Conservation (phyloP, 2,797 vertebrate genomes). For the Sebastes vulpes region DNA sequence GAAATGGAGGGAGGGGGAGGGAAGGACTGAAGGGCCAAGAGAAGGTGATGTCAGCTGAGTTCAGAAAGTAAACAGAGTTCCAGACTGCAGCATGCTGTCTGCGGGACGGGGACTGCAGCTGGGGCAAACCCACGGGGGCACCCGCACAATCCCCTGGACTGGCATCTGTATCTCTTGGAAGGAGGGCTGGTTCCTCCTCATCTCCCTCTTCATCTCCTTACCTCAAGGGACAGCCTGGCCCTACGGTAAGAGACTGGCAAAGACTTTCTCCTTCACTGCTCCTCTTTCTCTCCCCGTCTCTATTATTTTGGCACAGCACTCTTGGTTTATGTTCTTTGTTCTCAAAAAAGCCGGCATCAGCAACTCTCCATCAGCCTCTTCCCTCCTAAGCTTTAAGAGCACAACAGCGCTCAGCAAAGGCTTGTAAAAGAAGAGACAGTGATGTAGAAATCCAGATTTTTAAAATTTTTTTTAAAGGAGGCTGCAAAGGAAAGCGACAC, state of each 20-base stretch:
- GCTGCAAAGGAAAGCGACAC: constrained; percentile 30
- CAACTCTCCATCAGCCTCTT: constrained; percentile 57
- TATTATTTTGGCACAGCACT: constrained; percentile 24
- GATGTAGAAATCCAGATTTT: constrained; percentile 29
- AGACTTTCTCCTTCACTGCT: constrained; percentile 25
- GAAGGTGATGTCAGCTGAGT: constrained; percentile 89
- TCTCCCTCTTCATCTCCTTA: constrained; percentile 71
- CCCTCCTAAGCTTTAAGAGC: constrained; percentile 23
- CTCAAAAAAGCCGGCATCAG: constrained; percentile 75
- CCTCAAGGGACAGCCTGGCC: constrained; percentile 81
- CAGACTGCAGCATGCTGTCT: constrained; percentile 88
- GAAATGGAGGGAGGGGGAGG: constrained; percentile 65
- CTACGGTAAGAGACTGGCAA: constrained; percentile 79
- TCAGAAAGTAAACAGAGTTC: constrained; percentile 90
- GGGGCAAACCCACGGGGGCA: constrained; percentile 69
- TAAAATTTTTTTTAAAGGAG: not conserved
- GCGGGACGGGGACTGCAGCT: constrained; percentile 69
- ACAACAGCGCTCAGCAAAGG: constrained; percentile 6
- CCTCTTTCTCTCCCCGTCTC: constrained; percentile 16
- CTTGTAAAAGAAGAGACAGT: constrained; percentile 43
- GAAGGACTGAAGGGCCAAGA: constrained; percentile 67
- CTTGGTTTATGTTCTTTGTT: constrained; percentile 74
- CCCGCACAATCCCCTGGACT: constrained; percentile 40
- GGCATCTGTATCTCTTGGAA: constrained; percentile 53
- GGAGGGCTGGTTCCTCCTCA: constrained; percentile 70